Conservation (phyloP, 2,888 invertebrate genomes). For the Pristionchus maxplancki region DNA sequence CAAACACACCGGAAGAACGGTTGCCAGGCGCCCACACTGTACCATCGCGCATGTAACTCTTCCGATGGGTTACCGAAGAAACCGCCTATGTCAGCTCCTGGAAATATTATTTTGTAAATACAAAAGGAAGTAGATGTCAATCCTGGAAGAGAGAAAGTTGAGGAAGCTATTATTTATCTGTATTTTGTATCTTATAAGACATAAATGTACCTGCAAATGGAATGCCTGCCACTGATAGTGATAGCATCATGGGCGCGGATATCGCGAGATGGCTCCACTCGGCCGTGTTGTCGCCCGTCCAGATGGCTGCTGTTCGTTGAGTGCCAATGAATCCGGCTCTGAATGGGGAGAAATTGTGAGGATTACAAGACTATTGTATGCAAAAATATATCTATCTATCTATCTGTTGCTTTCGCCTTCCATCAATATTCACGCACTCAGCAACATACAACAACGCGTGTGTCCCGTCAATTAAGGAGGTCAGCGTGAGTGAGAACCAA, state of each 20-base stretch:
- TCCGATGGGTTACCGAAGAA: conserved; percentile 96
- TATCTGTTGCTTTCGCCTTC: no score
- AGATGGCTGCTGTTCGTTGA: conserved; percentile 89
- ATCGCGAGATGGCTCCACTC: conserved; percentile 93
- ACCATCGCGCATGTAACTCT: conserved; percentile 94
- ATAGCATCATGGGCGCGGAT: conserved; percentile 93
- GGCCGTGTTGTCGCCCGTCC: conserved; percentile 98
- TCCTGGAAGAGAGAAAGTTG: neutral
- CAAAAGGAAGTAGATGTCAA: no score
- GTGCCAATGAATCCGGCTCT: conserved; percentile 91
- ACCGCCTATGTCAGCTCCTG: conserved; percentile 96
- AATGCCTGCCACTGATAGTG: conserved; percentile 89
- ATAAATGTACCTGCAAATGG: conserved; percentile 83
- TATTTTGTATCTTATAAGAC: no score
- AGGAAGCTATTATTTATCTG: no score
- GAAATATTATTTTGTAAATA: neutral
- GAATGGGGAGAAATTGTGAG: neutral
- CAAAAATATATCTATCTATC: no score
- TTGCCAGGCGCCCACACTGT: conserved; percentile 79
- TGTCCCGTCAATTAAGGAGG: no score
- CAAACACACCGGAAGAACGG: conserved; percentile 70
- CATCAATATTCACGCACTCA: no score
- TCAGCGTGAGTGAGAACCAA: no score
- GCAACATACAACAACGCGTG: no score
- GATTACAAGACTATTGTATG: no score